A percentile compares a stretch with the other conserved stretches of the same genome.
These are phyloP conservation scores for Campoletis sonorensis DNA, from an alignment of 1,140 invertebrate species.

Conservation along the genomic window DNA sequence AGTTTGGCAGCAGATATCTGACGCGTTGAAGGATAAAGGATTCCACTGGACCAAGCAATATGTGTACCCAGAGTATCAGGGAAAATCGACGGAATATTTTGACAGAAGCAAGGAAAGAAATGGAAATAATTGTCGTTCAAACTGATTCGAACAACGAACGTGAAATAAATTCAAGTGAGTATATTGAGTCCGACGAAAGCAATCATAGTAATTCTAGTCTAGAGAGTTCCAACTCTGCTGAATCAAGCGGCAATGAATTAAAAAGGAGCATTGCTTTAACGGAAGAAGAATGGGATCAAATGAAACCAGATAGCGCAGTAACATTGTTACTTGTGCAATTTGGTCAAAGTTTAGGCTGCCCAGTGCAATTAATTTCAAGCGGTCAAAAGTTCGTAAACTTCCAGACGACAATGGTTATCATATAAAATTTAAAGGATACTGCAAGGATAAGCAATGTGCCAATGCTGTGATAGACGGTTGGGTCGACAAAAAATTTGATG, in stretches of 20 bases:
- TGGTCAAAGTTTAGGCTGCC: slow-evolving; percentile 28
- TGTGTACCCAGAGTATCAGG: background rate
- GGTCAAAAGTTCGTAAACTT: slow-evolving; percentile 1
- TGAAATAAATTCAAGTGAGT: background rate
- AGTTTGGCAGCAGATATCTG: background rate
- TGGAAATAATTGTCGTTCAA: background rate
- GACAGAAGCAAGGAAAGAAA: slow-evolving; percentile 6
- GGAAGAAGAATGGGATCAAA: slow-evolving; percentile 33
- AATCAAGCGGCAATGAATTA: too few relatives aligned
- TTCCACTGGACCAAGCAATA: background rate
- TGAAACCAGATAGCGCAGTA: slow-evolving; percentile 16
- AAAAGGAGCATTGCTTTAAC: slow-evolving; percentile 14
- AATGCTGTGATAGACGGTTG: too few relatives aligned
- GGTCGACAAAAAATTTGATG: too few relatives aligned
- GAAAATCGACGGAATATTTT: background rate
- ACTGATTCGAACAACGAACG: background rate
- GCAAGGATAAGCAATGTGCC: background rate
- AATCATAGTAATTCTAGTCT: background rate
- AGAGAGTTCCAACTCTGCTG: background rate
- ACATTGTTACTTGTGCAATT: slow-evolving; percentile 32
- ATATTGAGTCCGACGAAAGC: background rate
- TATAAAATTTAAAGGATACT: background rate
- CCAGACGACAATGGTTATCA: background rate
- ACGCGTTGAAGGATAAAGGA: background rate
- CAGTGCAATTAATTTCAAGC: slow-evolving; percentile 37